Base-by-base conservation (phyloP, 2,888 invertebrate genomes). In the Leptopilina drosophilae region DNA sequence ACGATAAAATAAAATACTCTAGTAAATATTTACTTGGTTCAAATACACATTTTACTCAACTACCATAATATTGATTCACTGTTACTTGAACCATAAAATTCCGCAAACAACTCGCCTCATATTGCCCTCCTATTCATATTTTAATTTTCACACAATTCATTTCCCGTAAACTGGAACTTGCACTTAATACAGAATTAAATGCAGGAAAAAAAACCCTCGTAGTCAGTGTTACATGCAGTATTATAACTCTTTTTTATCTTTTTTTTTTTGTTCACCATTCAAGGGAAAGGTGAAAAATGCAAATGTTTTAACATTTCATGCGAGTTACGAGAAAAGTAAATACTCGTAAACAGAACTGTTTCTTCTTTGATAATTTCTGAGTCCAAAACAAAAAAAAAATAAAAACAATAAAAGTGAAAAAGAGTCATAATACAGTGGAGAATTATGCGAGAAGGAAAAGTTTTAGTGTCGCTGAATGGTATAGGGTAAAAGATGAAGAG, bases 291-390 rank as follows among this genome's bases (percentile, higher is more conserved):
- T 69, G 14, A 12, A 69, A 49, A 69, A 69, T 69, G 69, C 53
- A 69, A 69, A 69, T 69, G 12, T 69, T 49, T 14, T 6, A 33
- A 26, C 20, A 53, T 69, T 56, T 53, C 53, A 69, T 33, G 53
- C 53, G 53, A 69, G n/a, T 53, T 56, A 69, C 14, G 49, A 69
- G 53, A 56, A 49, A 56, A 69, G 53, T 56, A 56, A 26, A 69
- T 26, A 12, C 53, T 56, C 69, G 53, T 53, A 56, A 69, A 69
- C 33, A 69, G n/a, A 33, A 56, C 53, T 49, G 67, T 69, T 69
- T 69, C 33, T 69, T 53, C 53, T 53, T 69, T 33, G 14, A 33
- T 69, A 56, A 69, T 69, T 69, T 69, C 53, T 69, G 33, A 33
- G 33, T 14, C n/a, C 33, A 33, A 14, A 6, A 33, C 0, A 20